Conservation (phyloP, 1,140 invertebrate genomes). For the Drosophila nannoptera region DNA sequence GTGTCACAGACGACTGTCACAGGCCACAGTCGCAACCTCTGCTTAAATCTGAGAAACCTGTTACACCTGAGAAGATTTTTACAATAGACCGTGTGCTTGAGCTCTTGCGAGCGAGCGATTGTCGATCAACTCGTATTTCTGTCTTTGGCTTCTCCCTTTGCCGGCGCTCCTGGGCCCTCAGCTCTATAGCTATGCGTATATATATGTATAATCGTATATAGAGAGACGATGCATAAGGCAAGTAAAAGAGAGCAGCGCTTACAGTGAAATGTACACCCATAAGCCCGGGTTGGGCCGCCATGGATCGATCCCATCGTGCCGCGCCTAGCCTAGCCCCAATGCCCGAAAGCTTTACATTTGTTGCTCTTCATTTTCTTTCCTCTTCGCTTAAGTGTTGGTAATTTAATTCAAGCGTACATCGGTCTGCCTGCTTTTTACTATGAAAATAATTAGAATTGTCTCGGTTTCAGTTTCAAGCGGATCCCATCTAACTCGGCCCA, state of each 20-base stretch:
- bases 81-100: conserved; percentile 53
- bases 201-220: neutral
- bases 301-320: conserved; percentile 32
- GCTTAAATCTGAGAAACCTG: conserved; percentile 75
- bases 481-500: conserved; percentile 39
- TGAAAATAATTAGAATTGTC: conserved; percentile 76
- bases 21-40: conserved; percentile 36
- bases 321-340: conserved; percentile 29
- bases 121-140: conserved; percentile 68
- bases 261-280: conserved; percentile 39
- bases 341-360: conserved; percentile 38
- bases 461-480: conserved; percentile 59
- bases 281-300: conserved; percentile 14
- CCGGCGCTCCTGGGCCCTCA: conserved; percentile 29
- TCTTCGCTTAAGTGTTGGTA: conserved; percentile 39
- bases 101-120: conserved; percentile 27
- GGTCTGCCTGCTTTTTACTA: conserved; percentile 37
- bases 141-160: conserved; percentile 41
- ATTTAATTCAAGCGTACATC: conserved; percentile 75
- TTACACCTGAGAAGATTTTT: conserved; percentile 75
- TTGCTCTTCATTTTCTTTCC: conserved; percentile 51
- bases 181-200: neutral
- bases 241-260: neutral
- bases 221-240: neutral
- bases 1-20: conserved; percentile 57